These are phyloP conservation scores for Brachyptera risi DNA, from an alignment of 2,888 invertebrate genomes.

Conservation along the genomic window DNA sequence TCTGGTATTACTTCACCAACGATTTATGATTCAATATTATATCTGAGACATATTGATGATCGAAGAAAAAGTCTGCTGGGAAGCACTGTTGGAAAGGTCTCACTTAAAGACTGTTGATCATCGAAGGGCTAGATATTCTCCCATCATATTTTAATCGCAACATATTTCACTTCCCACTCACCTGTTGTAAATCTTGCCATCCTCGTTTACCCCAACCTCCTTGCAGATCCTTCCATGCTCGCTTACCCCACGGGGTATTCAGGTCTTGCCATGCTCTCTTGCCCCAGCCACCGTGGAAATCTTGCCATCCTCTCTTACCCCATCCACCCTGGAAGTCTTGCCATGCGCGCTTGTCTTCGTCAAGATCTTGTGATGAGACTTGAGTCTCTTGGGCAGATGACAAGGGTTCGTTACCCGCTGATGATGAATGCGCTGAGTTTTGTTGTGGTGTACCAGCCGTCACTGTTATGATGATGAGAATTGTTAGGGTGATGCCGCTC, in stretches of 20 bases:
- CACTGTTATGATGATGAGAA: not conserved
- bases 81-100: no score
- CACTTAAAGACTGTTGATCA: not conserved
- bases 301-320: constrained; percentile 60
- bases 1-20: no score
- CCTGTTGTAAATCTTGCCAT: constrained; percentile 36
- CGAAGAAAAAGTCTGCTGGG: no score
- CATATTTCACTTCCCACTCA: constrained; percentile 37
- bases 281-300: constrained; percentile 49
- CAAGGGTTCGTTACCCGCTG: not conserved
- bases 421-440: no score
- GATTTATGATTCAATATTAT: no score
- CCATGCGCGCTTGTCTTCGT: constrained; percentile 60
- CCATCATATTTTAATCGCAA: not conserved
- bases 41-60: no score
- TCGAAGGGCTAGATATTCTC: not conserved
- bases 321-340: constrained; percentile 39
- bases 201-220: constrained; percentile 47
- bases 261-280: constrained; percentile 41
- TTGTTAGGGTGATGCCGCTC: not conserved
- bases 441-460: not conserved
- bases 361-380: constrained; percentile 32
- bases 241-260: constrained; percentile 42
- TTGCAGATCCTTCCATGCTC: constrained; percentile 30
- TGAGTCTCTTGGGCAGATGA: not conserved